Conservation (phyloP, 2,888 invertebrate genomes). For the Archaeoteleia sp. region DNA sequence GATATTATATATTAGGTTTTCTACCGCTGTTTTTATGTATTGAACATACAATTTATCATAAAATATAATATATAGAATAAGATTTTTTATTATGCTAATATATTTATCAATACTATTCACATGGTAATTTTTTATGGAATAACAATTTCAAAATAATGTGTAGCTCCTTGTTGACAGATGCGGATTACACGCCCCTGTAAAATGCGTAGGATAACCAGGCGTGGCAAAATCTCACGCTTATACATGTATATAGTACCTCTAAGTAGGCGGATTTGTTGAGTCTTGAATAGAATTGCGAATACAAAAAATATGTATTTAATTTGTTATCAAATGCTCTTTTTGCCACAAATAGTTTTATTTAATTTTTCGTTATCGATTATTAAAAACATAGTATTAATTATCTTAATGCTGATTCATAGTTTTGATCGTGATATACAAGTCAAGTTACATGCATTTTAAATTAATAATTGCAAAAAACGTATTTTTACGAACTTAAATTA, state of each 20-base stretch:
- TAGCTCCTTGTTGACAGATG: conserved; percentile 34
- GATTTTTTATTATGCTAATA: too few species aligned
- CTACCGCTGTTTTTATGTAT: too few species aligned
- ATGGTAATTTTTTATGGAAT: background rate
- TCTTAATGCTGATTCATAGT: too few species aligned
- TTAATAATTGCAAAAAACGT: background rate
- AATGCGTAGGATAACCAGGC: conserved; percentile 69
- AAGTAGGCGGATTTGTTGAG: conserved; percentile 46
- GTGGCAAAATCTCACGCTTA: conserved; percentile 61
- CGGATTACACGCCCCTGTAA: conserved; percentile 54
- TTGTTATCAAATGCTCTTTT: conserved; percentile 26
- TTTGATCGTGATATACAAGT: too few species aligned
- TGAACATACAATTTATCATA: too few species aligned
- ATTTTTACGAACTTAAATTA: too few species aligned
- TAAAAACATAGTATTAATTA: too few species aligned
- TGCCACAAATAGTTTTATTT: conserved; percentile 25
- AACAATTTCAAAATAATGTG: conserved; percentile 25
- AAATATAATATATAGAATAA: too few species aligned
- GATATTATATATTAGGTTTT: too few species aligned
- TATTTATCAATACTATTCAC: too few species aligned
- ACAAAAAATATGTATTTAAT: conserved; percentile 1
- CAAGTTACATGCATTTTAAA: too few species aligned
- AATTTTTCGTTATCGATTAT: too few species aligned
- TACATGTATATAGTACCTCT: conserved; percentile 41
- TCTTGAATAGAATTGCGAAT: conserved; percentile 25